Conservation (phyloP, 53 echinoderm and acorn worm species). For the Stichopus horrens region DNA sequence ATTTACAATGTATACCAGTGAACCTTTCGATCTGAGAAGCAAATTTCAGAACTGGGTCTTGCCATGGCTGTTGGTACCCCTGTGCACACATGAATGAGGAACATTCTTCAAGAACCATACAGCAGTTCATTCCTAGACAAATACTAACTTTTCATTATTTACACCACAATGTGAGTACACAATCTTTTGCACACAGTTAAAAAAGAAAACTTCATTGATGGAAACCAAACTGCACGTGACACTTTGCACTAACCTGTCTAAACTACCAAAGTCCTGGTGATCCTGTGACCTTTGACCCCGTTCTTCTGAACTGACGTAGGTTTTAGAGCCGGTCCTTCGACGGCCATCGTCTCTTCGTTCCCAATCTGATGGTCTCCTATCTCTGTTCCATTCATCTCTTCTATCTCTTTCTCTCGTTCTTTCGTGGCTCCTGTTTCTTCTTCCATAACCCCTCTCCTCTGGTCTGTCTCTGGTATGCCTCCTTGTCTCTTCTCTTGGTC, state of each 20-base stretch:
- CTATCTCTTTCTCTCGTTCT: slow-evolving; percentile 4
- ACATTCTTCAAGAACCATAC: too few species aligned
- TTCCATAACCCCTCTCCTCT: slow-evolving; percentile 4
- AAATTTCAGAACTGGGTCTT: too few species aligned
- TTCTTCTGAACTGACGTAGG: slow-evolving; percentile 20
- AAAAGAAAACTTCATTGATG: too few species aligned
- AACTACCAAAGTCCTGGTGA: slow-evolving; percentile 26
- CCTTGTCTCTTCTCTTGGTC: neutral
- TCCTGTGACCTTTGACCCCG: slow-evolving; percentile 5
- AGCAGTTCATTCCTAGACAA: too few species aligned
- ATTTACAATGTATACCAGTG: too few species aligned
- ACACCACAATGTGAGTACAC: too few species aligned
- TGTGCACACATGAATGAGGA: too few species aligned
- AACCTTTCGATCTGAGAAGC: too few species aligned
- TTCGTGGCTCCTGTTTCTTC: slow-evolving; percentile 23
- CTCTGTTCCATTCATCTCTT: slow-evolving; percentile 17
- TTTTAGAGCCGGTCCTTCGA: neutral
- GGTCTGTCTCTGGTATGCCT: slow-evolving; percentile 17
- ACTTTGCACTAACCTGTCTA: slow-evolving; percentile 8
- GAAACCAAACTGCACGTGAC: too few species aligned
- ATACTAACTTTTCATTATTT: too few species aligned
- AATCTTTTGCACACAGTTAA: too few species aligned
- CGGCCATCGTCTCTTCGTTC: slow-evolving; percentile 28
- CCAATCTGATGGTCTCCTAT: slow-evolving; percentile 19
- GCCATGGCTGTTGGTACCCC: too few species aligned